These are phyloP conservation scores for Tenthredo amoena DNA, from an alignment of 2,888 invertebrate species.

Conservation along the genomic window DNA sequence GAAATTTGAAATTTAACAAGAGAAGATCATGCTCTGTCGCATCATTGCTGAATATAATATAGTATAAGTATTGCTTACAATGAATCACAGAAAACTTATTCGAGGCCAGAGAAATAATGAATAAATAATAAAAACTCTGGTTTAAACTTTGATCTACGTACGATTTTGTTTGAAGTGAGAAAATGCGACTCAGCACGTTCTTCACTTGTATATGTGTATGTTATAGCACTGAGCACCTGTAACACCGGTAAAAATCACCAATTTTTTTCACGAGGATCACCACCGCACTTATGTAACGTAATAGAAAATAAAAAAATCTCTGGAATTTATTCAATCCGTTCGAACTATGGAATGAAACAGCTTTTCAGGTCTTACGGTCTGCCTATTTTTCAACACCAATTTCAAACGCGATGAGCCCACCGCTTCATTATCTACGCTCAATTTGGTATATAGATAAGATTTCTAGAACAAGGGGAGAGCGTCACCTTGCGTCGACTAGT, in stretches of 20 bases:
- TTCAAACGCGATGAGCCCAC: neutral
- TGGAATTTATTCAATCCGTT: neutral
- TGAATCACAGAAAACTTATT: conserved; percentile 12
- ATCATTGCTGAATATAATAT: neutral
- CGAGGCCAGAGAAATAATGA: neutral
- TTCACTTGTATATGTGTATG: neutral
- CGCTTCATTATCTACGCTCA: neutral
- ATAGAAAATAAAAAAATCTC: neutral
- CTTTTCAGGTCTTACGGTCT: neutral
- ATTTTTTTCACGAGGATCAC: neutral
- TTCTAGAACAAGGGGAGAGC: neutral
- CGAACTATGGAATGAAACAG: neutral
- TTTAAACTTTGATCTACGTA: neutral
- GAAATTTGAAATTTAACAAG: neutral
- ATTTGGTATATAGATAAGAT: conserved; percentile 33
- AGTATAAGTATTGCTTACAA: conserved; percentile 24
- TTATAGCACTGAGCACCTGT: neutral
- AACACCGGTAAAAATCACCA: neutral
- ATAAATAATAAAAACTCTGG: neutral
- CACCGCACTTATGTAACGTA: neutral
- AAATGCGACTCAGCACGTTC: neutral
- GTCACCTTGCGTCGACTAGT: neutral
- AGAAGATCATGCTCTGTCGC: neutral
- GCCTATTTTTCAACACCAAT: neutral
- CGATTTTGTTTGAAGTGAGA: neutral